Conservation (phyloP, 2,797 vertebrate genomes). For the Tragelaphus oryx region DNA sequence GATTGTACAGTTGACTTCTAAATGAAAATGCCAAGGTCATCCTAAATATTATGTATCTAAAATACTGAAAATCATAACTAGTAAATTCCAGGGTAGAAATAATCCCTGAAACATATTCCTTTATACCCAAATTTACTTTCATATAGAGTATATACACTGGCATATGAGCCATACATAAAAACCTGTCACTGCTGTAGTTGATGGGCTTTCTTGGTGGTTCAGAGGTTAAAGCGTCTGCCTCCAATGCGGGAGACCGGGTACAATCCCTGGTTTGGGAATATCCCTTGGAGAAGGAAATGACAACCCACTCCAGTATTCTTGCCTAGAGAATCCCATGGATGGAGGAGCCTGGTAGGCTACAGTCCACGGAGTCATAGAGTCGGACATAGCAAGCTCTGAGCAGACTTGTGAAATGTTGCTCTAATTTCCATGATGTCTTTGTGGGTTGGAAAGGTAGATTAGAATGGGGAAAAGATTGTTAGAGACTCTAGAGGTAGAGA, state of each 20-base stretch:
- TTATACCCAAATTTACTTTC: neutral
- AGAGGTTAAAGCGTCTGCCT: neutral
- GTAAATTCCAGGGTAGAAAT: slow-evolving; percentile 26
- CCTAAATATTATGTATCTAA: neutral
- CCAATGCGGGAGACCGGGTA: neutral
- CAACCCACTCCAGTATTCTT: neutral
- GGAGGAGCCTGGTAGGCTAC: neutral
- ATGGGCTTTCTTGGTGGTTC: neutral
- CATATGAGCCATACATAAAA: neutral
- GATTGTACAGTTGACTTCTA: neutral
- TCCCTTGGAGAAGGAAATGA: neutral
- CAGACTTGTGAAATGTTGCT: neutral
- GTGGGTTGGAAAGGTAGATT: neutral
- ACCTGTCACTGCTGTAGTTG: neutral
- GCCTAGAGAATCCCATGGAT: neutral
- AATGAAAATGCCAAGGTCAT: neutral
- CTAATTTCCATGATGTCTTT: neutral
- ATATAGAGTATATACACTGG: neutral
- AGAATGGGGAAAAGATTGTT: neutral
- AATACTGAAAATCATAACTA: neutral
- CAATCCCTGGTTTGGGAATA: neutral
- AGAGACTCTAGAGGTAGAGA: neutral
- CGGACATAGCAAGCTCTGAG: neutral
- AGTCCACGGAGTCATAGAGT: neutral
- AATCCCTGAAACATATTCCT: neutral